phyloP scores from a whole-genome alignment of 2,797 vertebrate species.

The Rhadinocentrus ornatus region DNA sequence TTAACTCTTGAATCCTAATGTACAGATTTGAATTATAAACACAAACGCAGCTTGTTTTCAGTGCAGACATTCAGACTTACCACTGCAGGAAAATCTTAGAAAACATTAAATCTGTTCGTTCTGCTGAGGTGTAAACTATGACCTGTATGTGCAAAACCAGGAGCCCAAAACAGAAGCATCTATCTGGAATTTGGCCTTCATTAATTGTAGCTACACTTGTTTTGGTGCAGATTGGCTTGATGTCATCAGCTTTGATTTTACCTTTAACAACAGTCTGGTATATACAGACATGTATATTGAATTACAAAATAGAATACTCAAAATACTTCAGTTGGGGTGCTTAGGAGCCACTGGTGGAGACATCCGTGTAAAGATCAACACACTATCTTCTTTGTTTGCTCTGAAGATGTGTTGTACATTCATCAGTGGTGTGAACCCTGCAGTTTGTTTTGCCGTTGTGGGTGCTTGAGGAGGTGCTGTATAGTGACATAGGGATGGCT shows the following conservation, averaged over 20 bases:
- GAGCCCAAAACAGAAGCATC: background rate
- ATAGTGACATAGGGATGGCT: slow-evolving; percentile 66
- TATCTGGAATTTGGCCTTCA: background rate
- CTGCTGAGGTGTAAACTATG: background rate
- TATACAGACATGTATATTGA: too few relatives aligned
- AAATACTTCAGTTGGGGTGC: background rate
- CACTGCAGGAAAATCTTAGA: background rate
- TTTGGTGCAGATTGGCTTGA: background rate
- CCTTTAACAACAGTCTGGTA: too few relatives aligned
- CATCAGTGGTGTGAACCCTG: slow-evolving; percentile 18
- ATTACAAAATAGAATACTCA: too few relatives aligned
- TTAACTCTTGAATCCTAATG: background rate
- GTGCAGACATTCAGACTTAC: background rate
- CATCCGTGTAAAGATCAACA: background rate
- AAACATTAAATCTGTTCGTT: background rate
- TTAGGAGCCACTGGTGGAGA: background rate
- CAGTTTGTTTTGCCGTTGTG: slow-evolving; percentile 44
- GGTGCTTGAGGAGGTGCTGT: slow-evolving; percentile 50
- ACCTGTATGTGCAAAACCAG: background rate
- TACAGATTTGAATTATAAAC: background rate
- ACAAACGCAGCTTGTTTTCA: background rate
- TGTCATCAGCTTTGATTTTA: background rate
- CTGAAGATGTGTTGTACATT: background rate
- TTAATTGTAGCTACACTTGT: background rate
- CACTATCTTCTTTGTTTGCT: slow-evolving; percentile 6